Conservation (phyloP, 2,888 invertebrate species). For the Priocnemis perturbator region DNA sequence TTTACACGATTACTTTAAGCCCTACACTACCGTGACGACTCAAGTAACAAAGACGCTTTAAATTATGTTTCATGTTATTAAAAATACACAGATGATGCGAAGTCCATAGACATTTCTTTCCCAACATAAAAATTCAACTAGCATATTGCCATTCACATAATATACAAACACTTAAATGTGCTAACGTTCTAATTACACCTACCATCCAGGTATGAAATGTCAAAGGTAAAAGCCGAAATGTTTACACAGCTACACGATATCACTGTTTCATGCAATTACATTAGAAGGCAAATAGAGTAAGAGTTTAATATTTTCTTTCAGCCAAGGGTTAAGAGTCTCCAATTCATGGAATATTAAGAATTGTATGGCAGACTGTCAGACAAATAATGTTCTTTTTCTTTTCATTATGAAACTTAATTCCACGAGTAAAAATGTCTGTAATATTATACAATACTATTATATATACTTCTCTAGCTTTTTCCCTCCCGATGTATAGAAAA, state of each 20-base stretch:
- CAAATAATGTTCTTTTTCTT: conserved; percentile 20
- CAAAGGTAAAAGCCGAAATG: too few relatives aligned
- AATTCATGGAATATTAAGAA: conserved; percentile 49
- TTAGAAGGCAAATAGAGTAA: conserved; percentile 8
- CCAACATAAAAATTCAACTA: too few relatives aligned
- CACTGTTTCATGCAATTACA: background rate
- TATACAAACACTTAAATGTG: too few relatives aligned
- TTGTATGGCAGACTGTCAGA: conserved; percentile 52
- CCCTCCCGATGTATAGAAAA: conserved; percentile 54
- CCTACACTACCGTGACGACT: too few relatives aligned
- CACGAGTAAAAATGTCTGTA: conserved; percentile 61
- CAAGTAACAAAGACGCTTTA: too few relatives aligned
- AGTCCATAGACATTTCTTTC: too few relatives aligned
- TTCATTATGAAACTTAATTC: conserved; percentile 46
- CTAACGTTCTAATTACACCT: too few relatives aligned
- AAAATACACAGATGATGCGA: too few relatives aligned
- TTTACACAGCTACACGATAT: too few relatives aligned
- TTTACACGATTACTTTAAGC: conserved; percentile 18
- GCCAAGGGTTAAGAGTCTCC: conserved; percentile 57
- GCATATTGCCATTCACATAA: too few relatives aligned
- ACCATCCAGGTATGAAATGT: too few relatives aligned
- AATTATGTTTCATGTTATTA: too few relatives aligned
- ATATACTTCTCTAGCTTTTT: conserved; percentile 43
- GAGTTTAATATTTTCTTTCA: conserved; percentile 11
- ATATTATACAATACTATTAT: conserved; percentile 62